Evolutionary conservation across 2,888 invertebrate species (phyloP).

Genomic region (Steinernema scapterisci): DNA sequence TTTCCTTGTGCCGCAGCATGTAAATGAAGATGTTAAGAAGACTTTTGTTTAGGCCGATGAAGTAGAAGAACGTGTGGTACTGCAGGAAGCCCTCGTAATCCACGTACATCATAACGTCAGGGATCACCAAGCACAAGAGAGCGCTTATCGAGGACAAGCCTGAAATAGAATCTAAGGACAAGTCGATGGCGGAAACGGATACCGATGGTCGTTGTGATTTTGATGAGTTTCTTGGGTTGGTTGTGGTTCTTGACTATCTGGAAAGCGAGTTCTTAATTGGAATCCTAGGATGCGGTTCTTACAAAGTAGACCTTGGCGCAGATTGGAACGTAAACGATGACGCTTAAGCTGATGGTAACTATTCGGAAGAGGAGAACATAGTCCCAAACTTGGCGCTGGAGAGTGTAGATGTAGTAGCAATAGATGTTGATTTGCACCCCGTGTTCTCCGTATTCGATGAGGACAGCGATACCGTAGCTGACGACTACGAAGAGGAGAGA

Average conservation of each 20-base stretch:
- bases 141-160: conserved; percentile 4
- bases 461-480: background rate
- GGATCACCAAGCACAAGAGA: conserved; percentile 4
- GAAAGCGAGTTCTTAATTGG: background rate
- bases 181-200: background rate
- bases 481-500: background rate
- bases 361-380: conserved; percentile 19
- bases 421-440: conserved; percentile 19
- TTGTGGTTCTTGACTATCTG: background rate
- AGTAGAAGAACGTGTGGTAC: conserved; percentile 29
- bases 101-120: background rate
- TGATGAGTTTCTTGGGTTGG: conserved; percentile 11
- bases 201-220: conserved; percentile 8
- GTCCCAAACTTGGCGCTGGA: conserved; percentile 20
- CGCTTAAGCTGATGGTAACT: conserved; percentile 6
- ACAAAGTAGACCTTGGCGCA: background rate
- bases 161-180: background rate
- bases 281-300: background rate
- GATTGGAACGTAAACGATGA: conserved; percentile 12
- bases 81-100: conserved; percentile 1
- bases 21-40: conserved; percentile 17
- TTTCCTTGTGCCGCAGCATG: conserved; percentile 12
- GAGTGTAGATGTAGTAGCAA: conserved; percentile 27
- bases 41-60: conserved; percentile 15
- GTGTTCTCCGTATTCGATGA: background rate